Evolutionary conservation across 2,113 vertebrate genomes (phyloP).

Genomic region (Piprites chloris): DNA sequence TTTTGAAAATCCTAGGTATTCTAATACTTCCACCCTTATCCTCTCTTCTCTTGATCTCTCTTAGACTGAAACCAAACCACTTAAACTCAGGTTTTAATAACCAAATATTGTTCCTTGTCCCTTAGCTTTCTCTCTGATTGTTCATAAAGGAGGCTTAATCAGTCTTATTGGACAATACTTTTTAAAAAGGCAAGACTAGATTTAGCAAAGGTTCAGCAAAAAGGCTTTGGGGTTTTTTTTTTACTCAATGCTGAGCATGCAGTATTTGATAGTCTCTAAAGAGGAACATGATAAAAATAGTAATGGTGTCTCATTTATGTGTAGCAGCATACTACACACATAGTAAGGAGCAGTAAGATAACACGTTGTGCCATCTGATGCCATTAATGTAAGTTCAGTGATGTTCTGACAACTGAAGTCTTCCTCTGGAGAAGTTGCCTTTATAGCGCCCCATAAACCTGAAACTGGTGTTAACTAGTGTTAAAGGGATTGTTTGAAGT

Average conservation of each 20-base stretch:
- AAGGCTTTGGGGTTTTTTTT: background rate
- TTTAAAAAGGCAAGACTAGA: background rate
- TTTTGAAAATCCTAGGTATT: background rate
- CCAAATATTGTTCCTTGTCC: background rate
- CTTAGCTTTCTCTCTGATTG: background rate
- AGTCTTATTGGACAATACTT: background rate
- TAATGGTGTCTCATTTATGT: background rate
- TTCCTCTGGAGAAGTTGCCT: background rate
- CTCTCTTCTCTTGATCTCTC: background rate
- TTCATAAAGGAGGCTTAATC: background rate
- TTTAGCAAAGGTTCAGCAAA: background rate
- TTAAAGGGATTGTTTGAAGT: background rate
- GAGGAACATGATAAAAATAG: constrained; percentile 31
- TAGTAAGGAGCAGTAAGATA: background rate
- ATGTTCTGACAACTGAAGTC: background rate
- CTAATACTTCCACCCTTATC: background rate
- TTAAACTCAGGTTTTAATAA: background rate
- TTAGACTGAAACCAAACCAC: background rate
- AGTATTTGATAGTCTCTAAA: background rate
- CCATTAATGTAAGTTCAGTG: background rate
- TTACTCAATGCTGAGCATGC: background rate
- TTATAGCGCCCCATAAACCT: background rate
- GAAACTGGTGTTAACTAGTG: background rate
- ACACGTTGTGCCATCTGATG: background rate
- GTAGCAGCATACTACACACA: background rate